These are phyloP conservation scores for Heliconius eleuchia DNA, from an alignment of 1,140 invertebrate genomes.

Conservation along the genomic window DNA sequence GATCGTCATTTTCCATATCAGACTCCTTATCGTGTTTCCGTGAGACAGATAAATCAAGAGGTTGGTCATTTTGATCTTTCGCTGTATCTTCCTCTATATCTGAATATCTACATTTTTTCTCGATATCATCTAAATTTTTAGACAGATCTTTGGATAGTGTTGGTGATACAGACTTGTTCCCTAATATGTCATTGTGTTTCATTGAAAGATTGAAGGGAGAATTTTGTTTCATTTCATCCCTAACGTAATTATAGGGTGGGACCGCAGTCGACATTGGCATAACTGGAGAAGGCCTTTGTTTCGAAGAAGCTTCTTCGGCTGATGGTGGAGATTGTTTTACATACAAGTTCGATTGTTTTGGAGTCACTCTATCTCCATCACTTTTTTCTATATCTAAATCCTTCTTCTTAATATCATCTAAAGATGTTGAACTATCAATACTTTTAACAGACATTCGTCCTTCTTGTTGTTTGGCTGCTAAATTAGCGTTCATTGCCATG, in stretches of 20 bases:
- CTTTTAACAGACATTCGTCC: conserved; percentile 73
- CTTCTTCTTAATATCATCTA: conserved; percentile 67
- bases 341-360: conserved; percentile 71
- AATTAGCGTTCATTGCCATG: conserved; percentile 66
- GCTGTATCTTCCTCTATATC: conserved; percentile 63
- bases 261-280: conserved; percentile 77
- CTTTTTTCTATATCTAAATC: conserved; percentile 60
- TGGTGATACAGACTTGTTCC: conserved; percentile 56
- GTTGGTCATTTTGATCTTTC: conserved; percentile 83
- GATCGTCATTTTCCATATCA: conserved; percentile 70
- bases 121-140: conserved; percentile 54
- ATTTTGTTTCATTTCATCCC: conserved; percentile 65
- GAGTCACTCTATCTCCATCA: conserved; percentile 61
- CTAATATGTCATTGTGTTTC: conserved; percentile 59
- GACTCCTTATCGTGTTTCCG: conserved; percentile 77
- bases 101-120: conserved; percentile 60
- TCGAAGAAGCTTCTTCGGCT: conserved; percentile 84
- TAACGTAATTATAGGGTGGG: conserved; percentile 65
- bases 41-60: conserved; percentile 87
- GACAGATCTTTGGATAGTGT: conserved; percentile 73
- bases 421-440: conserved; percentile 66
- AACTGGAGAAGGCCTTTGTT: conserved; percentile 84
- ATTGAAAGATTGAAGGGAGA: conserved; percentile 68
- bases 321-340: conserved; percentile 84
- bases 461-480: conserved; percentile 65